These are phyloP conservation scores for Clarias macrocephalus DNA, from an alignment of 2,113 vertebrate genomes.

Conservation along the genomic window DNA sequence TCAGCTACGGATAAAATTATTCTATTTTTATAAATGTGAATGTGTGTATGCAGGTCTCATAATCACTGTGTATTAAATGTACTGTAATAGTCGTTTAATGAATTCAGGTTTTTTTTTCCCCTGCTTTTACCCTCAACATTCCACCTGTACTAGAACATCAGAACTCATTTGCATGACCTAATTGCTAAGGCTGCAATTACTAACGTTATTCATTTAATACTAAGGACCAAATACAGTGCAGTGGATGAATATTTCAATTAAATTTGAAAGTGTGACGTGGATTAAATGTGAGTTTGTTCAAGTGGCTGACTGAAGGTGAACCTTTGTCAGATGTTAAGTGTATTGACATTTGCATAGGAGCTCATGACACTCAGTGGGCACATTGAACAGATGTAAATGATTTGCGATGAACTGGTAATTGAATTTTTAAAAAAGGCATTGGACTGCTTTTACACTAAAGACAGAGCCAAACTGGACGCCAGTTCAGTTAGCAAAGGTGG, in stretches of 20 bases:
- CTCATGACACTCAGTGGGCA: background rate
- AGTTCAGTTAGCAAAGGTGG: too few relatives aligned
- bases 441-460: background rate
- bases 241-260: conserved; percentile 18
- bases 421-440: background rate
- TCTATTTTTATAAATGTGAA: conserved; percentile 7
- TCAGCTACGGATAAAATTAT: background rate
- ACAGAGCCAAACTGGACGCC: too few relatives aligned
- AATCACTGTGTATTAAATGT: background rate
- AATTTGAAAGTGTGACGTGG: conserved; percentile 8
- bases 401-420: conserved; percentile 18
- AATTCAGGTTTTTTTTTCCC: conserved; percentile 18
- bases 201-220: conserved; percentile 25
- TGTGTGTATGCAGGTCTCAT: background rate
- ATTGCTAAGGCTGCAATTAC: conserved; percentile 37
- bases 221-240: conserved; percentile 2
- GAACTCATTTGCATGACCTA: conserved; percentile 44
- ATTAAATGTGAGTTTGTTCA: background rate
- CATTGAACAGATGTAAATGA: background rate
- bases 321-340: conserved; percentile 12
- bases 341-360: background rate
- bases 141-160: conserved; percentile 30
- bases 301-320: conserved; percentile 2
- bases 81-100: conserved; percentile 28
- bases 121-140: background rate